Evolutionary conservation across 1,140 invertebrate genomes (phyloP), one percentile per base, ranked within the genome.

Genomic region (Drosophila leontia): DNA sequence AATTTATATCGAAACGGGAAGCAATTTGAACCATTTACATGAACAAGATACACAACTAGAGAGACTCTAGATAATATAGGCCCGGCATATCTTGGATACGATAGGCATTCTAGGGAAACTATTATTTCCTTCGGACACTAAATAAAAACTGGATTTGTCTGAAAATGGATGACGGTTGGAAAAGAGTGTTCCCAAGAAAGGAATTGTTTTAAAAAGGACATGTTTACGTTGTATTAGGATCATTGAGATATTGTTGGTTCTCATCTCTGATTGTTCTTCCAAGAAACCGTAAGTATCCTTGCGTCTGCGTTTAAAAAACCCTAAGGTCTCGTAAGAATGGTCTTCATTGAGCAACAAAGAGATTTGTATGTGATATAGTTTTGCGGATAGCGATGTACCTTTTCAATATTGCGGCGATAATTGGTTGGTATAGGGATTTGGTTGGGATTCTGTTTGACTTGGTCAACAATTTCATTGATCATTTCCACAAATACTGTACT

Each of bases 381-480:
- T 29, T 41, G 39, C 35, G 59, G 39, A 58, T 58, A 62, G 58
- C 39, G 78, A 90, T 78, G 79, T 87, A 93, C 91, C 84, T 92
- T 92, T 68, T 92, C 91, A 59, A 92, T 85, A 86, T 86, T 92
- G 61, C 81, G 82, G 53, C 91, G 92, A 84, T 81, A 90, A 57
- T 76, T 80, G 39, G 79, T 94, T 63, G 96, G 93, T 48, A 96
- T 95, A 29, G 96, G 95, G 61, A 96, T 94, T 79, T 95, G 94
- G 39, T 95, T 94, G 23, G 97, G 97, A 93, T 97, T 95, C 74
- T 96, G 95, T 81, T 96, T 95, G 68, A 98, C 94, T 93, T 98
- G 96, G 29, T 94, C 94, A 34, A 98, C 96, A 62, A 98, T 96
- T 88, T 98, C 97, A 81, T 96, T 95, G 56, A 99, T 95, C 91